Evolutionary conservation across 2,797 vertebrate genomes (phyloP).

Genomic region (Cirrhinus mrigala): DNA sequence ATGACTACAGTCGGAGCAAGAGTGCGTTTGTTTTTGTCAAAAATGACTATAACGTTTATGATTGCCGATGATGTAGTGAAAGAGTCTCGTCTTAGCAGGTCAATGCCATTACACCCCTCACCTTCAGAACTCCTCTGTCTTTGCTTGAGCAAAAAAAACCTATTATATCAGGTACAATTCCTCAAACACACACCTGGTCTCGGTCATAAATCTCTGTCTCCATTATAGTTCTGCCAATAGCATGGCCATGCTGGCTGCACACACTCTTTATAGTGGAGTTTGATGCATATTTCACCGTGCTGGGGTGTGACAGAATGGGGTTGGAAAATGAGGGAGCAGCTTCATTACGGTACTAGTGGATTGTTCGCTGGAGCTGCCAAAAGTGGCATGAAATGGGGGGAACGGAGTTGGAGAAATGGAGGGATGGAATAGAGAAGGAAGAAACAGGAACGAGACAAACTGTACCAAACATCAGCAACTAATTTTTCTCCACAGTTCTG

Average conservation of each 20-base stretch:
- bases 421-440: conserved; percentile 32
- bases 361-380: conserved; percentile 54
- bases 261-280: conserved; percentile 76
- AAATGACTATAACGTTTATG: conserved; percentile 51
- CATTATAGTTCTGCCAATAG: conserved; percentile 82
- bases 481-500: conserved; percentile 47
- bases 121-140: conserved; percentile 67
- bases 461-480: conserved; percentile 39
- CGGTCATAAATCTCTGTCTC: conserved; percentile 80
- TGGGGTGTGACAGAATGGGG: conserved; percentile 87
- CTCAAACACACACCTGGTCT: conserved; percentile 72
- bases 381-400: conserved; percentile 55
- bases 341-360: conserved; percentile 61
- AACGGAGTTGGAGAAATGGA: conserved; percentile 27
- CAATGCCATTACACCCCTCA: conserved; percentile 62
- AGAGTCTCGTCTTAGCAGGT: conserved; percentile 50
- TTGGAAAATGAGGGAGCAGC: conserved; percentile 75
- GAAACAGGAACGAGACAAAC: conserved; percentile 8
- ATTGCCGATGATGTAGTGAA: conserved; percentile 45
- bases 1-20: conserved; percentile 28
- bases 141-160: conserved; percentile 47
- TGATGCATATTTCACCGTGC: conserved; percentile 77
- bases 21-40: conserved; percentile 57
- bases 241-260: conserved; percentile 79
- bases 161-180: conserved; percentile 71